Percentiles rank a stretch among this genome's conserved stretches.
Evolutionary conservation across 2,888 invertebrate genomes (phyloP).

Genomic region (Tryphoninae sp.): DNA sequence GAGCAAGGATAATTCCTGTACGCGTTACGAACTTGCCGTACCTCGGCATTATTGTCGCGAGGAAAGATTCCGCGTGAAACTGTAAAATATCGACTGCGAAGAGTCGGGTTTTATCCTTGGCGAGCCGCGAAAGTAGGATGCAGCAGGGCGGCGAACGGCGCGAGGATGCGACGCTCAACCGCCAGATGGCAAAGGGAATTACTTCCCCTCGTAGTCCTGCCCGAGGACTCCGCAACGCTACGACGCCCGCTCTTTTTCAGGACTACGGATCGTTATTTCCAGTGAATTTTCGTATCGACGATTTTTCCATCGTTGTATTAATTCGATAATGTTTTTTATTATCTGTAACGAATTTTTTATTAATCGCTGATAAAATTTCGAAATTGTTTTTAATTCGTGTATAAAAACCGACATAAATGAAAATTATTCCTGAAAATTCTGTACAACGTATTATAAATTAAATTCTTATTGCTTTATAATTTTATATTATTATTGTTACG

Average conservation of each 20-base stretch:
- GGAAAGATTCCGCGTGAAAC: slow-evolving; percentile 32
- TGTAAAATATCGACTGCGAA: slow-evolving; percentile 78
- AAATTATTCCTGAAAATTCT: too few species aligned
- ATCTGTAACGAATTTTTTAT: not conserved
- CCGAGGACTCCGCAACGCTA: slow-evolving; percentile 51
- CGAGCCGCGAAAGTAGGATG: slow-evolving; percentile 68
- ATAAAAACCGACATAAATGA: too few species aligned
- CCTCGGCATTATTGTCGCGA: slow-evolving; percentile 39
- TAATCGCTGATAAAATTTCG: too few species aligned
- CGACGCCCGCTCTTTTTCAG: slow-evolving; percentile 20
- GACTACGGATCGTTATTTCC: slow-evolving; percentile 58
- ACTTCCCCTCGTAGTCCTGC: slow-evolving; percentile 67
- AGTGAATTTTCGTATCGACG: not conserved
- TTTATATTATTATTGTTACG: not conserved
- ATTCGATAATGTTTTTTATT: not conserved
- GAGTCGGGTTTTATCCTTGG: slow-evolving; percentile 68
- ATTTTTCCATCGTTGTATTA: not conserved
- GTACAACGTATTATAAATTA: too few species aligned
- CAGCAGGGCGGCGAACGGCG: slow-evolving; percentile 68
- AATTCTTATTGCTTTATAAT: not conserved
- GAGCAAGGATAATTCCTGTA: not conserved
- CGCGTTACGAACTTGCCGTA: slow-evolving; percentile 10
- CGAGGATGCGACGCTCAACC: slow-evolving; percentile 75
- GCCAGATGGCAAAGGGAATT: slow-evolving; percentile 80
- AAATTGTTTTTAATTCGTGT: too few species aligned